Base-by-base conservation (phyloP, 2,113 vertebrate species). In the Pangasianodon hypophthalmus region DNA sequence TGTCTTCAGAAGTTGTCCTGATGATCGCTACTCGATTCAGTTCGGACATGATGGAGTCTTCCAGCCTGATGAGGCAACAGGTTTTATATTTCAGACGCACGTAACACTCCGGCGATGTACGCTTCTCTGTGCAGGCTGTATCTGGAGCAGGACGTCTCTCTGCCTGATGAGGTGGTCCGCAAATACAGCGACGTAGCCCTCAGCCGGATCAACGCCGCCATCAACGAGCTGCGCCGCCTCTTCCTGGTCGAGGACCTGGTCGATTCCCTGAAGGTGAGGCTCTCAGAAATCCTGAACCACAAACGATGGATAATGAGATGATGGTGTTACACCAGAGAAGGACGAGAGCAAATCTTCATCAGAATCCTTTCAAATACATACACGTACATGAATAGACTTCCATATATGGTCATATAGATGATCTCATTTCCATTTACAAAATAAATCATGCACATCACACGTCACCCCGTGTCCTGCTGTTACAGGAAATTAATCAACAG, bases 231-330 rank as follows among this genome's bases (percentile, higher is more conserved):
- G 77, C 94, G 98, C 44, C 98, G 96, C 69, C 96, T 99, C 87
- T 99, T 99, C 95, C 96, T 99, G 91, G 98, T 99, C 0, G 97
- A 99, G 92, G 98, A 99, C 94, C 95, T 99, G 94, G 97, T 99
- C 54, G 98, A 99, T 95, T 99, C 98, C 91, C 96, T 99, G 93
- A 99, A 99, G 97, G 98, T 98, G 95, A 94, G 95, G 73, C 2
- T 13, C 16, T 69, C 26, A 4, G 13, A 6, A 62, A 84, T 46
- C 44, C 26, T 11, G 13, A 37, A 37, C 10, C 21, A 11, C 44
- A 19, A 8, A 46, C n/a, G 3, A 6, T 37, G n/a, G 10, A 11
- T n/a, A 13, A 32, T 67, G 58, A 7, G 1, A 9, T 60, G 19
- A 3, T 1, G 37, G 37, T 37, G n/a, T 73, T 18, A 18, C 14